phyloP scores from a whole-genome alignment of 1,140 invertebrate genomes.

The Trachymyrmex septentrionalis region DNA sequence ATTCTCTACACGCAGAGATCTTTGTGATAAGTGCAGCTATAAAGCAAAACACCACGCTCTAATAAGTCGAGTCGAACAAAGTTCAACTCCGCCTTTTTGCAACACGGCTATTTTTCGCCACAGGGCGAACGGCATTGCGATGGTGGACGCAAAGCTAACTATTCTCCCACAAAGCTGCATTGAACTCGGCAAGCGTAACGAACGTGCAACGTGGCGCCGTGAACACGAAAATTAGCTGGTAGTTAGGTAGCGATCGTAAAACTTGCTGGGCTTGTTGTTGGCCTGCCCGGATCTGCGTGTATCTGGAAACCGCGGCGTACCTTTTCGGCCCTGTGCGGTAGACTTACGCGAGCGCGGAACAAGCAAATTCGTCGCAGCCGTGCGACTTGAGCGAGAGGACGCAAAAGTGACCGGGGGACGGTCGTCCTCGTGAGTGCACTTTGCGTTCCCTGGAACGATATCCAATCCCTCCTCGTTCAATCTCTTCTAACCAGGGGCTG shows the following conservation, averaged over 20 bases:
- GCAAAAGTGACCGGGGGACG: background rate
- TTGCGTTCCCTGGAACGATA: slow-evolving; percentile 31
- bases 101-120: slow-evolving; percentile 34
- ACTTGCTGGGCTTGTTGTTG: slow-evolving; percentile 30
- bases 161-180: slow-evolving; percentile 18
- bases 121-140: slow-evolving; percentile 14
- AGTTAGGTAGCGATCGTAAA: slow-evolving; percentile 57
- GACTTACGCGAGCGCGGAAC: slow-evolving; percentile 16
- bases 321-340: slow-evolving; percentile 33
- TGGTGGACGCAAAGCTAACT: slow-evolving; percentile 23
- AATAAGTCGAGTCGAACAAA: slow-evolving; percentile 25
- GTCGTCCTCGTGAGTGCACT: slow-evolving; percentile 44
- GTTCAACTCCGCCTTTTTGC: slow-evolving; percentile 25
- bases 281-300: slow-evolving; percentile 10
- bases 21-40: background rate
- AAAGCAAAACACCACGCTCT: background rate
- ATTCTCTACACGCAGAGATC: background rate
- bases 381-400: slow-evolving; percentile 20
- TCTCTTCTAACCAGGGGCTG: slow-evolving; percentile 13
- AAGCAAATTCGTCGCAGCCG: background rate
- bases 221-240: slow-evolving; percentile 58
- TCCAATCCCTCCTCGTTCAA: slow-evolving; percentile 9
- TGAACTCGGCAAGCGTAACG: slow-evolving; percentile 22
- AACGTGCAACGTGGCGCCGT: slow-evolving; percentile 46
- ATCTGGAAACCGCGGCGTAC: slow-evolving; percentile 31